Base-by-base conservation (phyloP, 2,888 invertebrate species). In the Ethmia dodecea region DNA sequence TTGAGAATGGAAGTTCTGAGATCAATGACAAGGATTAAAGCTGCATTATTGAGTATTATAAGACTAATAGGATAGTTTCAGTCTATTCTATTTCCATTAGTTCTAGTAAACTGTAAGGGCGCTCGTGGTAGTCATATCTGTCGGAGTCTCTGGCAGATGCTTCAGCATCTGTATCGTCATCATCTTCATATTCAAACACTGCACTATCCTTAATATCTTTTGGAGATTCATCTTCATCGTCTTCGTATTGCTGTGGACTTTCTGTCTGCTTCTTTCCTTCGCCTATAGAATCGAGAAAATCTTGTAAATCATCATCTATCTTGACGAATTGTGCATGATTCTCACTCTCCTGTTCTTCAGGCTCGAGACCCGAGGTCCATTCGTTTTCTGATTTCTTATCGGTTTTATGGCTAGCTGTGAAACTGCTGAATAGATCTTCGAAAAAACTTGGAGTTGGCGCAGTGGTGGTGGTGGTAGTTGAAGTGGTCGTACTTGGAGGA, bases 81-180 rank as follows among this genome's bases (percentile, higher is more conserved):
- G 71, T 75, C 75, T 80, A 84, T 61, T 80, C 74, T 77, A 81
- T 80, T 54, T 73, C 70, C 71, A 84, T 75, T 55, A 84, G 52
- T 63, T 81, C 81, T 60, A 84, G 55, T 52, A 84, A 64, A 50
- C 70, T 78, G 44, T 60, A 70, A 29, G 70, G 75, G 35, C 50
- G 64, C 13, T 67, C 66, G 43, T 56, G 49, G 40, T 57, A 65
- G 34, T 67, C 68, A 26, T 49, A 51, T 14, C 54, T 25, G 52
- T 31, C 15, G 6, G 28, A 25, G 10, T 56, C 46, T 37, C 55
- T 55, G 3, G 47, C 35, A n/a, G 49, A 37, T 28, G 51, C 45
- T n/a, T n/a, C 11, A 32, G 47, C 45, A 13, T 56, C 55, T n/a
- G 26, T 26, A 32, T 48, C 45, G 13, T 56, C 55, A 9, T 52